Base-by-base conservation (phyloP, 1,140 invertebrate species). In the Orius laevigatus region DNA sequence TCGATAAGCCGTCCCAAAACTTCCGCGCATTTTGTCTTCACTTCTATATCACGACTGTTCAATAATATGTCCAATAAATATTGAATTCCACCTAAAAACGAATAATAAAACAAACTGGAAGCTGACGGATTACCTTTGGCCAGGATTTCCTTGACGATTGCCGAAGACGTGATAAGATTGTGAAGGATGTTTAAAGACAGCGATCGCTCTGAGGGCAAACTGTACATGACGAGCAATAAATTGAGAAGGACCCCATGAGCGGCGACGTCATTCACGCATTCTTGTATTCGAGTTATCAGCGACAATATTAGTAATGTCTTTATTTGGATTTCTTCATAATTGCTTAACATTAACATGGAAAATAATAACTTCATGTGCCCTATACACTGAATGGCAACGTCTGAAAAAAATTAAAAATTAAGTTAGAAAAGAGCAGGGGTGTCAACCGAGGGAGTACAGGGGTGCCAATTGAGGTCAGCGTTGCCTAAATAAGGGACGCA, bases 201-300 rank as follows among this genome's bases (percentile, higher is more conserved):
- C 5, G 70, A 61, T 53, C 76, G 74, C 36, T 64, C 69, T 25
- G 76, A 73, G 41, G 72, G 72, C 6, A 86, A 63, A 46, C 75
- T 73, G 51, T 84, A 75, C 11, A 94, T 63, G 46, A 83, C 70
- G 31, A 90, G 68, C 50, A 97, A 68, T 50, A 96, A 68, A 66
- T 85, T 80, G 9, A 84, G 77, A 31, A 94, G 62, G 16, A 96
- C 80, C 61, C 85, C 81, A 40, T 81, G 81, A 2, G 81, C 79
- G 12, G 92, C 85, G 50, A 98, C 88, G 64, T 98, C 94, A 56
- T 81, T 86, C 2, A 98, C 86, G 67, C 94, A 98, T 63, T 97
- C 91, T 58, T 88, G 81, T 67, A 86, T 92, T 38, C 77, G 74
- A 1, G 87, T 86, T 0, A 89, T 76, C 53, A 76, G 72, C n/a